Conservation (phyloP, 2,113 vertebrate genomes). For the Melanotaenia duboulayi region DNA sequence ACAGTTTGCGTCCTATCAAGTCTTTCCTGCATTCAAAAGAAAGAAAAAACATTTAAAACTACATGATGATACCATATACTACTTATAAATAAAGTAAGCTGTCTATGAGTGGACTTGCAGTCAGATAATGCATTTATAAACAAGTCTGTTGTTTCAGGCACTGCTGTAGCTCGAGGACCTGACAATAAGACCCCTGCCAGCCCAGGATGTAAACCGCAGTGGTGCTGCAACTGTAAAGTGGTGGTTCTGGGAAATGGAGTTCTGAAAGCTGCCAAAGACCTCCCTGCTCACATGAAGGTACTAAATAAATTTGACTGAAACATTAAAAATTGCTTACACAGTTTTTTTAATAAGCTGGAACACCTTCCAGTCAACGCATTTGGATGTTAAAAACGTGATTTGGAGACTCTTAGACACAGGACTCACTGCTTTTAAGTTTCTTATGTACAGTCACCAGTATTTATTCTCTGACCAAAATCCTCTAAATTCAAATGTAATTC, state of each 20-base stretch:
- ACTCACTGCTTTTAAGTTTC: not conserved
- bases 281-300: conserved; percentile 83
- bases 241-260: conserved; percentile 95
- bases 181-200: conserved; percentile 74
- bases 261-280: conserved; percentile 87
- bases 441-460: not conserved
- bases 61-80: not conserved
- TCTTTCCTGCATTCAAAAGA: not conserved
- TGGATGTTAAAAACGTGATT: not conserved
- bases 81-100: not conserved
- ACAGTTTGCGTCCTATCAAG: not conserved
- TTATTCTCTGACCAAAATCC: conserved; percentile 7
- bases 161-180: conserved; percentile 81
- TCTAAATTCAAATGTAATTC: not conserved
- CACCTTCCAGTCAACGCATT: not conserved
- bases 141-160: conserved; percentile 68
- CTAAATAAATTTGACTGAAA: not conserved
- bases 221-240: conserved; percentile 97
- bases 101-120: not conserved
- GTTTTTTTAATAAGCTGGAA: not conserved
- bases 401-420: not conserved
- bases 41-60: not conserved
- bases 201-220: conserved; percentile 86
- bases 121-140: not conserved
- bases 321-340: not conserved